Percentiles rank a stretch among this genome's conserved stretches.
Conservation (phyloP, 2,797 vertebrate species). For the Myripristis murdjan region DNA sequence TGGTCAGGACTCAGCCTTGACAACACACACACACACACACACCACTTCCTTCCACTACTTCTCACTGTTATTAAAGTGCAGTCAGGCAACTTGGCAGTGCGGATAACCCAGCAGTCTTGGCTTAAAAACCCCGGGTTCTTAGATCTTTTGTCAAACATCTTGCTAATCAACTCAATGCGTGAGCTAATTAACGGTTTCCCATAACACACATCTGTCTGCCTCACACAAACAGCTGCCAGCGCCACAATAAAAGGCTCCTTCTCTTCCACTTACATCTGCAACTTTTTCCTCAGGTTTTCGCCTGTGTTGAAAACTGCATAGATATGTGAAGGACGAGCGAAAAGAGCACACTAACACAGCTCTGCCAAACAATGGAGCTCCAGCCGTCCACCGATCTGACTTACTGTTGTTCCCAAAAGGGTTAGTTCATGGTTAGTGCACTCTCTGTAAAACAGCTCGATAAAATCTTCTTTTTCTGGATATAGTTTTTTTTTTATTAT, state of each 20-base stretch:
- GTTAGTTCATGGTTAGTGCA: too few relatives aligned
- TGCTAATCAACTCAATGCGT: background rate
- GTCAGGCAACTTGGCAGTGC: background rate
- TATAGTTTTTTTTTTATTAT: too few relatives aligned
- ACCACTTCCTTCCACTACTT: conserved; percentile 1
- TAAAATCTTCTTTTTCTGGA: too few relatives aligned
- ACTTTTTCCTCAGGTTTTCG: background rate
- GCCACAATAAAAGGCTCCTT: conserved; percentile 31
- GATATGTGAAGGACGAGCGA: too few relatives aligned
- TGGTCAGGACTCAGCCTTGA: too few relatives aligned
- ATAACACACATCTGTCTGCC: conserved; percentile 45
- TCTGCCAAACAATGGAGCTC: background rate
- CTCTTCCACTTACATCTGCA: conserved; percentile 33
- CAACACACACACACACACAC: too few relatives aligned
- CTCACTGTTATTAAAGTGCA: background rate
- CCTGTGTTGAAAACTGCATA: too few relatives aligned
- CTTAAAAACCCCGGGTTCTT: background rate
- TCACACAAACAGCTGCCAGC: conserved; percentile 36
- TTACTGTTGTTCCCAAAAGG: too few relatives aligned
- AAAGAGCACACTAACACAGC: background rate
- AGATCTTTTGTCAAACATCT: conserved; percentile 26
- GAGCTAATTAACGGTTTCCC: conserved; percentile 25
- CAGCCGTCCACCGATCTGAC: background rate
- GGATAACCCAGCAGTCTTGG: background rate
- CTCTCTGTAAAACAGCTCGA: too few relatives aligned